Evolutionary conservation across 1,140 invertebrate genomes (phyloP).

Genomic region (Lepidurus apus): DNA sequence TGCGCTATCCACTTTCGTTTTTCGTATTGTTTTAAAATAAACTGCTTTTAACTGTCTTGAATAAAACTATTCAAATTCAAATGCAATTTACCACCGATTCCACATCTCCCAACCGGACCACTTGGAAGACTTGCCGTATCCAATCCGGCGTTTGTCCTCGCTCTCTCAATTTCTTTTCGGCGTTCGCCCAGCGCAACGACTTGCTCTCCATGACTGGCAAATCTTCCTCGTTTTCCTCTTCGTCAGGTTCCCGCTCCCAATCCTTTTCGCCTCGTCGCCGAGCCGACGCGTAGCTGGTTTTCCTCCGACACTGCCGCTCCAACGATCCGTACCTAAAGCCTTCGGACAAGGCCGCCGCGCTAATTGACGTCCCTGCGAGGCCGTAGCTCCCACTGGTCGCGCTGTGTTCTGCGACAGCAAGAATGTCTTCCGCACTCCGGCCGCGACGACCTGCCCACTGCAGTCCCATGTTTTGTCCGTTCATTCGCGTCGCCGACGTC

Average conservation of each 20-base stretch:
- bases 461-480: neutral
- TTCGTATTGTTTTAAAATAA: no score
- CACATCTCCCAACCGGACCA: constrained; percentile 44
- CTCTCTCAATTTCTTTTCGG: constrained; percentile 32
- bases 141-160: constrained; percentile 46
- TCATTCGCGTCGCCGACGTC: neutral
- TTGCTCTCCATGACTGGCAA: neutral
- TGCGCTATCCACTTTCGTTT: no score
- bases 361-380: constrained; percentile 23
- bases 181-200: neutral
- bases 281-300: neutral
- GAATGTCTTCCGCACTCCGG: constrained; percentile 33
- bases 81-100: constrained; percentile 42
- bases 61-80: constrained; percentile 30
- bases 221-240: constrained; percentile 33
- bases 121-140: constrained; percentile 46
- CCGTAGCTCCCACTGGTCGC: neutral
- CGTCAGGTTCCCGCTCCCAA: constrained; percentile 35
- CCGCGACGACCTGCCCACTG: constrained; percentile 12
- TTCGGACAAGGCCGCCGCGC: constrained; percentile 22
- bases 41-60: neutral
- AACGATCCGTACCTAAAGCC: constrained; percentile 32
- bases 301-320: constrained; percentile 31
- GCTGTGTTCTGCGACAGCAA: constrained; percentile 9
- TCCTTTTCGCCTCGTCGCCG: constrained; percentile 34